Conservation (phyloP, 1,140 invertebrate genomes). For the Hyles euphorbiae region DNA sequence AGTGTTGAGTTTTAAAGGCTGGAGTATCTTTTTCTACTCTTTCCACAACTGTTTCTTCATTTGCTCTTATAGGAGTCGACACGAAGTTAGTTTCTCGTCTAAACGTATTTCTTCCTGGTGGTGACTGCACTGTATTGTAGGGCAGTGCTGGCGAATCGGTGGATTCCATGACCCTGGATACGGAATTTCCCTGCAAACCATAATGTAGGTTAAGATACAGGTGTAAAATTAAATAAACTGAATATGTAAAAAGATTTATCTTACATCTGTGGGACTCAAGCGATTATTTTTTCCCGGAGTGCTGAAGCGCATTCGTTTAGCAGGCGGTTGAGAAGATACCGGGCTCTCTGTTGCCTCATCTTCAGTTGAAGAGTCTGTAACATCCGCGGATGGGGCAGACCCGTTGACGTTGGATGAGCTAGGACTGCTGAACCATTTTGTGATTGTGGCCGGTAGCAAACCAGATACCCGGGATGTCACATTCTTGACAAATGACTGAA, state of each 20-base stretch:
- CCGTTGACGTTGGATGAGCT: constrained; percentile 45
- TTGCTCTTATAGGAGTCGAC: constrained; percentile 21
- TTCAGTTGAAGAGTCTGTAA: constrained; percentile 62
- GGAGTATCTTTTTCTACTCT: constrained; percentile 23
- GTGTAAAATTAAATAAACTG: no score
- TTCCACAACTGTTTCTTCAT: constrained; percentile 22
- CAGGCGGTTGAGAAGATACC: constrained; percentile 57
- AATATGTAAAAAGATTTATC: neutral
- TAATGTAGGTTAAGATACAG: constrained; percentile 7
- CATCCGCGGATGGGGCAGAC: constrained; percentile 43
- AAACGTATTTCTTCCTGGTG: constrained; percentile 24
- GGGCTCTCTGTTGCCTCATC: constrained; percentile 58
- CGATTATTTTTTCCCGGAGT: constrained; percentile 26
- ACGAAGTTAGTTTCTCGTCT: constrained; percentile 30
- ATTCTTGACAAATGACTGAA: constrained; percentile 75
- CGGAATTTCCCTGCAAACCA: constrained; percentile 36
- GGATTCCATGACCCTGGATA: constrained; percentile 35
- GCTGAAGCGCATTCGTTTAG: constrained; percentile 57
- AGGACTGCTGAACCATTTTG: constrained; percentile 67
- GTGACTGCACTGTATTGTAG: constrained; percentile 13
- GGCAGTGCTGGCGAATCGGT: constrained; percentile 15
- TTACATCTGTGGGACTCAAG: constrained; percentile 32
- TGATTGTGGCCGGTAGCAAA: constrained; percentile 65
- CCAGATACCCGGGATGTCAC: constrained; percentile 66
- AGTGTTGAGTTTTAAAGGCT: constrained; percentile 25